Base-by-base conservation (phyloP, 1,140 invertebrate genomes). In the Brachionus sp. region DNA sequence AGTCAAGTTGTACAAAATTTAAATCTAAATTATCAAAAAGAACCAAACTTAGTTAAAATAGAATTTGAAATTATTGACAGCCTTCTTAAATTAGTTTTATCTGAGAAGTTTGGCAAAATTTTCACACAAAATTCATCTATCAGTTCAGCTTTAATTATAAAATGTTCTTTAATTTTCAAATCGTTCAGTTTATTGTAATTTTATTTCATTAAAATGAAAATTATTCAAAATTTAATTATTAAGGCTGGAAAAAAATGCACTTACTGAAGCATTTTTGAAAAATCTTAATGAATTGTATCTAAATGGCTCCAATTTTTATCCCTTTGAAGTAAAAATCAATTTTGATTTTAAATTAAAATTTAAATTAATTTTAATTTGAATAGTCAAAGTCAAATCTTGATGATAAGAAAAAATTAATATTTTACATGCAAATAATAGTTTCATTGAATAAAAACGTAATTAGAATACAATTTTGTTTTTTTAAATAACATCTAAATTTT, bases 401-500 rank as follows among this genome's bases (percentile, higher is more conserved):
- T 44, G 70, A 75, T 6, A 75, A 50, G 44, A 29, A 44, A 46
- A 44, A 29, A 33, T 12, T 75, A 16, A 13, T 46, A 44, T 46
- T 75, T 46, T 75, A 75, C 7, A 75, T 75, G 70, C 39, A 75
- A 19, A 46, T 46, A 13, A 25, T 75, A 46, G 19, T 44, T 33
- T 75, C 70, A 25, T 75, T 75, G 19, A 75, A 75, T 46, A 75
- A 75, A 46, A 46, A 1, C 23, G 70, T 75, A 75, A 75, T 13
- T 42, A 9, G 23, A 25, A 12, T n/a, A 12, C n/a, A 2, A 25
- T 0, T 5, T 68, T 68, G 1, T 33, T 42, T 16, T 70, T 70
- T 39, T 0, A 39, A 10, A 46, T 12, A 75, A 16, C 19, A 46
- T 44, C 6, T 62, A 5, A 39, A 5, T 33, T 78, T 78, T n/a